Percentiles rank a stretch among this genome's conserved stretches.
These are phyloP conservation scores for Zosterops lateralis DNA, from an alignment of 2,113 vertebrate genomes.

Conservation along the genomic window DNA sequence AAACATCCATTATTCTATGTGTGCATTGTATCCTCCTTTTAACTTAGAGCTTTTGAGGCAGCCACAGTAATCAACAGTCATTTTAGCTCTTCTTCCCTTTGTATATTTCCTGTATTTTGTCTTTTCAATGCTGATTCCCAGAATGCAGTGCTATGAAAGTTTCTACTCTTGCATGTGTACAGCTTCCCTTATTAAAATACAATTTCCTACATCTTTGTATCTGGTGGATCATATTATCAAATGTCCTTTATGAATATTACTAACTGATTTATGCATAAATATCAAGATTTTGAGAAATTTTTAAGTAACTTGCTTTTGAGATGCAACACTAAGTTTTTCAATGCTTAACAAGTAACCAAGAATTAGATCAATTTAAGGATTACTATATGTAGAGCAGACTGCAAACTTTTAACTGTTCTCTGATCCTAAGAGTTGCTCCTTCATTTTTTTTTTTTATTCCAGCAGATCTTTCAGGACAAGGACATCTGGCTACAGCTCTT, in stretches of 20 bases:
- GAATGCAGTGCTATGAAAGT: neutral
- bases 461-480: conserved; percentile 87
- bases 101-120: neutral
- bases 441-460: neutral
- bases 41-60: neutral
- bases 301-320: neutral
- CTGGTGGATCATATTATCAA: neutral
- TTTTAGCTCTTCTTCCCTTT: neutral
- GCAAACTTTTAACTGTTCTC: neutral
- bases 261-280: neutral
- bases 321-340: neutral
- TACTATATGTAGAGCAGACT: neutral
- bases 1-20: neutral
- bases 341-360: neutral
- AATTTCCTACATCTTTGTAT: neutral
- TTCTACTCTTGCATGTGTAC: neutral
- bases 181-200: neutral
- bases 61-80: neutral
- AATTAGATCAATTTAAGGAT: neutral
- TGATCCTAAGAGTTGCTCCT: neutral
- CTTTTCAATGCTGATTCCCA: neutral
- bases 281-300: neutral
- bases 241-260: neutral
- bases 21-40: neutral
- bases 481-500: conserved; percentile 94